Conservation (phyloP, 2,797 vertebrate genomes). For the Karalla daura region DNA sequence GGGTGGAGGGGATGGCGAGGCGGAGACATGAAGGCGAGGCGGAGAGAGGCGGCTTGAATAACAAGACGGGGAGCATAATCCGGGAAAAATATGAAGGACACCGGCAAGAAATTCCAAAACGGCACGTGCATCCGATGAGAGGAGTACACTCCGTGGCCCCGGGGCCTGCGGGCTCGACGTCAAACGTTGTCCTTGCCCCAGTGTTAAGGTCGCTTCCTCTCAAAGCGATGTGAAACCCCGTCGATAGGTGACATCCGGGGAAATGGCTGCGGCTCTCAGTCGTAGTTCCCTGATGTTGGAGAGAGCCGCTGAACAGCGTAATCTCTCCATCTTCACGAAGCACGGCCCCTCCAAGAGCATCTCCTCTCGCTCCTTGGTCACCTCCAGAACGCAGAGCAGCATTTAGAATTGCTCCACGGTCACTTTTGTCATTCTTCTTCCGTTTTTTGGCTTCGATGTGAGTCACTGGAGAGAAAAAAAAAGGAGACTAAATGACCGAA, state of each 20-base stretch:
- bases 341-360: too few relatives aligned
- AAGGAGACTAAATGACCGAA: neutral
- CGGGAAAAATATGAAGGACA: neutral
- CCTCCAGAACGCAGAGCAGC: too few relatives aligned
- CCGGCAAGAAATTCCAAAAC: conserved; percentile 2
- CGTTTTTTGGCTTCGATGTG: too few relatives aligned
- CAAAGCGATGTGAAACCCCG: neutral
- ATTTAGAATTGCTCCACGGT: too few relatives aligned
- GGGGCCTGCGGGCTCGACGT: neutral
- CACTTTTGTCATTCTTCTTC: neutral
- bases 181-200: neutral
- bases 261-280: too few relatives aligned
- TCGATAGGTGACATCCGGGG: neutral
- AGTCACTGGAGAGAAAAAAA: too few relatives aligned
- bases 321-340: too few relatives aligned
- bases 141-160: neutral
- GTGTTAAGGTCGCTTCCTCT: neutral
- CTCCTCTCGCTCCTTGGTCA: too few relatives aligned
- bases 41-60: conserved; percentile 12
- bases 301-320: too few relatives aligned
- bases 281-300: too few relatives aligned
- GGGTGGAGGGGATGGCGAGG: neutral
- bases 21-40: conserved; percentile 6
- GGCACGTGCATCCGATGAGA: neutral
- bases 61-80: neutral